phyloP scores from a whole-genome alignment of 2,888 invertebrate species.

The Drosophila bunnanda region DNA sequence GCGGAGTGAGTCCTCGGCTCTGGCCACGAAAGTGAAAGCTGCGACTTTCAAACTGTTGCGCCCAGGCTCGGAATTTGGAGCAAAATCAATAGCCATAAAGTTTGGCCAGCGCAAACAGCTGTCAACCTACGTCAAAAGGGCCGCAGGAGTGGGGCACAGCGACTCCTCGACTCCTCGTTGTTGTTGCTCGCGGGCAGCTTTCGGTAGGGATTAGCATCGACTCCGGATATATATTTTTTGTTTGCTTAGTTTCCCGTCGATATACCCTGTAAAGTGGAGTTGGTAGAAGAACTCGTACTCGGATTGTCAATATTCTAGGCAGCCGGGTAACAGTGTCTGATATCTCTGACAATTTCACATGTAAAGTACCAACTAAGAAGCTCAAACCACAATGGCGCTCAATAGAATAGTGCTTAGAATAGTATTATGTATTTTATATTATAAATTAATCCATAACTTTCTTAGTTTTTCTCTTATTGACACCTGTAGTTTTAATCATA shows the following conservation, averaged over 20 bases:
- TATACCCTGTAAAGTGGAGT: constrained; percentile 9
- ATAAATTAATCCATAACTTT: background rate
- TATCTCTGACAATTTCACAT: background rate
- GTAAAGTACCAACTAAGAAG: background rate
- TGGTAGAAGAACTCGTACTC: background rate
- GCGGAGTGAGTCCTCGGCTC: constrained; percentile 4
- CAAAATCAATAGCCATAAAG: constrained; percentile 75
- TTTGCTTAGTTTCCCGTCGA: background rate
- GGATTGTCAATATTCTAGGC: background rate
- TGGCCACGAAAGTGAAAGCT: constrained; percentile 76
- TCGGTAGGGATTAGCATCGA: constrained; percentile 2
- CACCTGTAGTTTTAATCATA: background rate
- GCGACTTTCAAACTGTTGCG: constrained; percentile 80
- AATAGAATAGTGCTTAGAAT: background rate
- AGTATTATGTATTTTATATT: too few species aligned
- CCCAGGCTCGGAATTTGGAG: constrained; percentile 46
- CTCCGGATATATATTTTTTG: background rate
- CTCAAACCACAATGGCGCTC: background rate
- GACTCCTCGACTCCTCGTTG: constrained; percentile 10
- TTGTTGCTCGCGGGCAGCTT: constrained; percentile 37
- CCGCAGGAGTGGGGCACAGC: constrained; percentile 10
- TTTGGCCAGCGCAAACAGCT: constrained; percentile 73
- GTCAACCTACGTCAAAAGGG: constrained; percentile 78
- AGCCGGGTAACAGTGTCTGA: background rate
- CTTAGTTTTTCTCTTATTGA: background rate